Base-by-base conservation (phyloP, 2,888 invertebrate species). In the Capitulum mitella region DNA sequence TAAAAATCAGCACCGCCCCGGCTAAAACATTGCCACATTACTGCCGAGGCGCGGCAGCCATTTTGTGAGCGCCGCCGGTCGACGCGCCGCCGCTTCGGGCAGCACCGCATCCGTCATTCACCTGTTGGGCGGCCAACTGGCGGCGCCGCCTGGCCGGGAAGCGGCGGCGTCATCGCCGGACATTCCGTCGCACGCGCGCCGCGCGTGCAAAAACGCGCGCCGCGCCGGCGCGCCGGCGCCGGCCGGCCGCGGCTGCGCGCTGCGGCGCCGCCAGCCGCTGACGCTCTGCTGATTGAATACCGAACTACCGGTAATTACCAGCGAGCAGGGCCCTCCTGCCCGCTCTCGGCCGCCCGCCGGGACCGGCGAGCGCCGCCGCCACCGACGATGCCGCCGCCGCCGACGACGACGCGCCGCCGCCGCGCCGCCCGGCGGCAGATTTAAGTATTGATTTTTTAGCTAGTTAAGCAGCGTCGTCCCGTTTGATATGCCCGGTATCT, bases 381-480 rank as follows among this genome's bases (percentile, higher is more conserved):
- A 16, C 10, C 70, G 70, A 14, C 40, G 34, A n/a, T 6, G 34
- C 37, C 34, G 32, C 64, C 16, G 70, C 37, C 64, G 70, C 70
- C 37, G 34, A 5, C 43, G 43, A 5, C 43, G 43, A 43, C 70
- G 70, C 37, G 37, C 70, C 70, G 70, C 5, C 70, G 70, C 32
- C 16, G 22, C 19, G 22, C 19, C 70, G 37, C 37, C 58, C 29
- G 29, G 34, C 70, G 70, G 70, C 70, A 70, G 70, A 70, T 70
- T 70, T 70, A n/a, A 76, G 46, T 76, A 76, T 76, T 76, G 43
- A 76, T 76, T 76, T 46, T 76, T 76, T 70, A 70, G 70, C 70
- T 70, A 70, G 70, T 70, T 70, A 70, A 70, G 70, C 70, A 70
- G n/a, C 70, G 70, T 58, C 70, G 70, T 70, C 70, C 40, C 70